A percentile compares a stretch with the other conserved stretches of the same genome.
phyloP scores from a whole-genome alignment of 2,797 vertebrate species.

The Gobio occitaniae region DNA sequence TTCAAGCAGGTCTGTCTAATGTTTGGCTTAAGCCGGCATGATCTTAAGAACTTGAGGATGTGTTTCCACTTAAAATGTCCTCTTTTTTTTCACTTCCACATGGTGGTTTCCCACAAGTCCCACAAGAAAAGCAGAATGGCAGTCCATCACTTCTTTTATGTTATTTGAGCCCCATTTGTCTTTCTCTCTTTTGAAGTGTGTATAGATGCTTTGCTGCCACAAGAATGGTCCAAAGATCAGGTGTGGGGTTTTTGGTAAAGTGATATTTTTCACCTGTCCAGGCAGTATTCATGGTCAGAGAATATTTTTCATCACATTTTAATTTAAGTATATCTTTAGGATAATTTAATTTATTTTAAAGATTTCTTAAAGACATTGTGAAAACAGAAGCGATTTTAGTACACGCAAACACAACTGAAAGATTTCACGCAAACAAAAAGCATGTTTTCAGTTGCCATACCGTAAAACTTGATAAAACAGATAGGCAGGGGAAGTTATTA shows the following conservation, averaged over 20 bases:
- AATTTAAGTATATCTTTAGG: neutral
- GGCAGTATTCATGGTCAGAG: neutral
- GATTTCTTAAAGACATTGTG: neutral
- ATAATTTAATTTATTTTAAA: neutral
- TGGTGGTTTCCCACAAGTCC: conserved; percentile 42
- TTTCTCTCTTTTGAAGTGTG: conserved; percentile 19
- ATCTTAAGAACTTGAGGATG: conserved; percentile 24
- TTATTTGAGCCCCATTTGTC: conserved; percentile 33
- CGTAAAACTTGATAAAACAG: conserved; percentile 41
- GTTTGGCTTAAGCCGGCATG: conserved; percentile 3
- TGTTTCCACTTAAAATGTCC: conserved; percentile 33
- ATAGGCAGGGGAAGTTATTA: conserved; percentile 18
- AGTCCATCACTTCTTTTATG: conserved; percentile 33
- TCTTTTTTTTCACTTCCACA: conserved; percentile 28
- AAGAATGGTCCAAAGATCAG: conserved; percentile 26
- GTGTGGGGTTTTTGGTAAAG: conserved; percentile 12
- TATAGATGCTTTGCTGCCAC: neutral
- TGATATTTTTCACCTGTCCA: conserved; percentile 21
- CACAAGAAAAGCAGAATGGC: conserved; percentile 28
- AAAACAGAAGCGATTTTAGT: neutral
- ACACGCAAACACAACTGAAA: neutral
- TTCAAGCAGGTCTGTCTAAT: conserved; percentile 8
- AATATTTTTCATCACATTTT: neutral
- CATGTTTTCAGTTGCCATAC: conserved; percentile 11
- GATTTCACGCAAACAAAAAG: neutral